Evolutionary conservation across 2,797 vertebrate genomes (phyloP).

Genomic region (Melanotaenia maccullochi): DNA sequence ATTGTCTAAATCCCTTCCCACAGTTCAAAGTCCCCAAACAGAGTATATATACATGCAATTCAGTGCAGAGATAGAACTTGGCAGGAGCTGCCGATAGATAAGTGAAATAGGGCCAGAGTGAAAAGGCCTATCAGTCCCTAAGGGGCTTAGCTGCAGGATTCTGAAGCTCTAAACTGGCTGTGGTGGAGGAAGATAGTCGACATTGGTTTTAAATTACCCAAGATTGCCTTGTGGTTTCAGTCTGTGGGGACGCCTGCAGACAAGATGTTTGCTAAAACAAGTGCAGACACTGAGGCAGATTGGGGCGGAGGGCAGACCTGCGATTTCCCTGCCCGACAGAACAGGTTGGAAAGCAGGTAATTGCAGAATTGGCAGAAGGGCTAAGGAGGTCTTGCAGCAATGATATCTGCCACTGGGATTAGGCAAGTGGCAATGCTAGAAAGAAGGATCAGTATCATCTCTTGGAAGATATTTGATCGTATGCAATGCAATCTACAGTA

Average conservation of each 20-base stretch:
- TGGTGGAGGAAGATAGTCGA: constrained; percentile 79
- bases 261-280: constrained; percentile 87
- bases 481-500: constrained; percentile 15
- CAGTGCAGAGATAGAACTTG: constrained; percentile 79
- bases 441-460: constrained; percentile 39
- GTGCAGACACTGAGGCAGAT: constrained; percentile 79
- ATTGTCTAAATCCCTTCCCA: constrained; percentile 89
- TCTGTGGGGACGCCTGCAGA: constrained; percentile 80
- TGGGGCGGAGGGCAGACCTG: constrained; percentile 79
- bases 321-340: constrained; percentile 78
- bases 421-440: constrained; percentile 35
- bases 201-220: constrained; percentile 87
- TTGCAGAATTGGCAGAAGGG: constrained; percentile 81
- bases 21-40: constrained; percentile 88
- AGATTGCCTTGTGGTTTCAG: constrained; percentile 86
- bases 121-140: constrained; percentile 84
- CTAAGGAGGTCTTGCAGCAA: constrained; percentile 73
- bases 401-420: constrained; percentile 73
- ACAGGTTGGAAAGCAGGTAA: constrained; percentile 78
- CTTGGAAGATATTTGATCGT: constrained; percentile 33
- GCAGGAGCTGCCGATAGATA: constrained; percentile 86
- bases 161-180: constrained; percentile 80
- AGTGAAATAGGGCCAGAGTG: constrained; percentile 86
- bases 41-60: constrained; percentile 85
- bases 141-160: constrained; percentile 84